Evolutionary conservation across 2,888 invertebrate species (phyloP).

Genomic region (Anticlea derivata): DNA sequence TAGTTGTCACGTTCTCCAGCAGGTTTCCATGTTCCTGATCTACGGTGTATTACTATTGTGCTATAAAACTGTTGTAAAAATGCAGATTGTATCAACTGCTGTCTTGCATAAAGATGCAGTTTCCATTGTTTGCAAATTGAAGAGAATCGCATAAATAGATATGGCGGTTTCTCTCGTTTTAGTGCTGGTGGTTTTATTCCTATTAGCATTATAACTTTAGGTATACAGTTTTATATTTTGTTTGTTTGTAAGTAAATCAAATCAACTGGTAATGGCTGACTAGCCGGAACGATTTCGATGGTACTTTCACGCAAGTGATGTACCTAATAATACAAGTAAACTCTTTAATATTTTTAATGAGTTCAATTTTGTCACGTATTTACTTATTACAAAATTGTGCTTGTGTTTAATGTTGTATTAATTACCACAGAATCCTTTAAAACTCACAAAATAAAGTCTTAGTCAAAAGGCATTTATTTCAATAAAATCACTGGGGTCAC

Average conservation of each 20-base stretch:
- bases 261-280: too few species aligned
- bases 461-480: too few species aligned
- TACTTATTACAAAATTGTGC: too few species aligned
- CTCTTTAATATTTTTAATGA: too few species aligned
- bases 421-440: too few species aligned
- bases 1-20: constrained; percentile 50
- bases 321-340: too few species aligned
- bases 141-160: constrained; percentile 24
- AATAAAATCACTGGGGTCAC: too few species aligned
- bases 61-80: constrained; percentile 28
- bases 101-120: constrained; percentile 34
- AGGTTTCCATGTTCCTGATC: constrained; percentile 39
- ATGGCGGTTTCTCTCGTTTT: constrained; percentile 23
- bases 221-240: background rate
- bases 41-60: constrained; percentile 34
- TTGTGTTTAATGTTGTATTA: too few species aligned
- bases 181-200: constrained; percentile 8
- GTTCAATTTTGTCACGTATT: constrained; percentile 3
- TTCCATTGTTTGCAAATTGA: constrained; percentile 36
- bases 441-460: too few species aligned
- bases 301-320: too few species aligned
- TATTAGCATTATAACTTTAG: background rate
- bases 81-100: constrained; percentile 30
- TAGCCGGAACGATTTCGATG: too few species aligned
- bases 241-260: background rate